Base-by-base conservation (phyloP, 2,113 vertebrate genomes). In the Apteryx owenii region DNA sequence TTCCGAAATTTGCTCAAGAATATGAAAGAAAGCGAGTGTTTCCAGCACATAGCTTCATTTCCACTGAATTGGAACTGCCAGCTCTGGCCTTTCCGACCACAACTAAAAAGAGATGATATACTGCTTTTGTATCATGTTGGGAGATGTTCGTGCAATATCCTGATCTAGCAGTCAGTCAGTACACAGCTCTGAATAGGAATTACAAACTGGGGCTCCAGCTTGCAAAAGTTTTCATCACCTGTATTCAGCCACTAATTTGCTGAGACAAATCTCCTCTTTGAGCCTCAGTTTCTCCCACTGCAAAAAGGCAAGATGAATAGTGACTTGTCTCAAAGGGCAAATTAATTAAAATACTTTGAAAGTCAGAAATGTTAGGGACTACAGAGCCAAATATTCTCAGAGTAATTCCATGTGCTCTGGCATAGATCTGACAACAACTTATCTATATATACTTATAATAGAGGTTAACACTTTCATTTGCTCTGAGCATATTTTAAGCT, bases 401-500 rank as follows among this genome's bases (percentile, higher is more conserved):
- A 92, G 42, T 19, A 93, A 42, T 87, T 83, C 81, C 42, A 44
- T 31, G 58, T 94, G 54, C 72, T 82, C 81, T 81, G 53, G 51
- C 54, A 71, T 6, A 85, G 65, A 89, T 71, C 75, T 76, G 75
- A 92, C 89, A 92, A 76, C 76, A 93, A 84, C 65, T 87, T 95
- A 90, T 58, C 92, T 83, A 83, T 1, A 18, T 44, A 33, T 72
- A 56, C 84, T 91, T 94, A 95, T 96, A 95, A 92, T 64, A 92
- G 77, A 92, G 90, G 76, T 90, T 94, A 97, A 97, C 69, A 69
- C 92, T 97, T 96, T 93, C 77, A 96, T 94, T 97, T 95, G 85
- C 81, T 85, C 88, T 22, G 69, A 92, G 80, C 76, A 12, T 88
- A 94, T 93, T 93, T 98, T 94, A 95, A 83, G 66, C 71, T 91